Evolutionary conservation across 2,113 vertebrate genomes (phyloP).

Genomic region (Nycticorax nycticorax): DNA sequence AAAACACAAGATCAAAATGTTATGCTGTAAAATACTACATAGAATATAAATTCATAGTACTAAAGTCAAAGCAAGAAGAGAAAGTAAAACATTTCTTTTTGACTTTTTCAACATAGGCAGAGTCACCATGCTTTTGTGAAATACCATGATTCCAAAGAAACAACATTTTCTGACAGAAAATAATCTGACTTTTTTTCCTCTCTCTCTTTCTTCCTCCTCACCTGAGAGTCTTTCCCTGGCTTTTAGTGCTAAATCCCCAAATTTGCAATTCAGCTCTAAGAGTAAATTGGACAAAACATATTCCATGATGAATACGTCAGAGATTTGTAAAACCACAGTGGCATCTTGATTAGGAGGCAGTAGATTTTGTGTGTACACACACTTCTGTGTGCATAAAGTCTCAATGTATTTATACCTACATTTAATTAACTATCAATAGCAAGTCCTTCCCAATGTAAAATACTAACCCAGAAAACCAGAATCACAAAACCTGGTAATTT

Average conservation of each 20-base stretch:
- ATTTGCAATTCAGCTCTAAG: neutral
- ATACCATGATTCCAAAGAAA: neutral
- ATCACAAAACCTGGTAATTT: conserved; percentile 5
- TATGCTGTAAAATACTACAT: neutral
- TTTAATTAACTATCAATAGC: neutral
- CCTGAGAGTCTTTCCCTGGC: neutral
- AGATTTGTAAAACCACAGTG: neutral
- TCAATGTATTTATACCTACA: neutral
- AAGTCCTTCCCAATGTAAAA: neutral
- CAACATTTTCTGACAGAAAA: neutral
- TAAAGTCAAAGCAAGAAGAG: neutral
- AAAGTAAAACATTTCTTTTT: neutral
- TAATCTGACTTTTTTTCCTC: accelerated
- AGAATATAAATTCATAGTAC: neutral
- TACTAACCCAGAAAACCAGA: conserved; percentile 1
- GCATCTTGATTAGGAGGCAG: neutral
- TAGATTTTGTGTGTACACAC: neutral
- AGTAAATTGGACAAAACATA: neutral
- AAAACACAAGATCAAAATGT: neutral
- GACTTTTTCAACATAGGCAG: neutral
- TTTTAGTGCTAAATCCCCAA: neutral
- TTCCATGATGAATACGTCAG: neutral
- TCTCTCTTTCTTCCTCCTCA: neutral
- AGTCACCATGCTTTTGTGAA: neutral
- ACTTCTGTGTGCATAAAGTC: neutral